A percentile compares a stretch with the other conserved stretches of the same genome.
These are phyloP conservation scores for Mythimna pallens DNA, from an alignment of 2,888 invertebrate genomes.

Conservation along the genomic window DNA sequence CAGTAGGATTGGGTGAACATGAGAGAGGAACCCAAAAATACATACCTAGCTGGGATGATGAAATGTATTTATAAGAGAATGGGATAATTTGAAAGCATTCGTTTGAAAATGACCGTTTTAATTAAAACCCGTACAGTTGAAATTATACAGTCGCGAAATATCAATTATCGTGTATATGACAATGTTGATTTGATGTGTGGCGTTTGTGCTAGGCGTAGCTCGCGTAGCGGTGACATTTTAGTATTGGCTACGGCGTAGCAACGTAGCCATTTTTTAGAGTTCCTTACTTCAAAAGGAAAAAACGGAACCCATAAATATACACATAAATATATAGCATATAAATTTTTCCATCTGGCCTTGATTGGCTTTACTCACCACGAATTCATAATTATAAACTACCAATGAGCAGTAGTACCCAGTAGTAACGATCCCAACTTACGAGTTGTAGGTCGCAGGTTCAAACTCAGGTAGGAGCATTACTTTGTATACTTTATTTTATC, in stretches of 20 bases:
- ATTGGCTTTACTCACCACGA: too few species aligned
- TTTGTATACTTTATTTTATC: too few species aligned
- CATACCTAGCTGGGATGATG: slow-evolving; percentile 8
- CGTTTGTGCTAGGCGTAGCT: slow-evolving; percentile 29
- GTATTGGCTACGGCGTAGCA: slow-evolving; percentile 31
- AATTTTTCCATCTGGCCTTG: too few species aligned
- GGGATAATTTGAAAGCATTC: slow-evolving; percentile 38
- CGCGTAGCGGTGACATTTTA: slow-evolving; percentile 8
- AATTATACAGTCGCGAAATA: slow-evolving; percentile 41
- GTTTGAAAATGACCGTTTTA: slow-evolving; percentile 30
- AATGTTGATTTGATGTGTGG: slow-evolving; percentile 19
- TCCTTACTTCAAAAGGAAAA: too few species aligned
- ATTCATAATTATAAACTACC: too few species aligned
- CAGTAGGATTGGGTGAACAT: not conserved
- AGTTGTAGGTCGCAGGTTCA: too few species aligned
- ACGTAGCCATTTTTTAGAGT: not conserved
- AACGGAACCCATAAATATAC: too few species aligned
- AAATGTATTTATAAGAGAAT: slow-evolving; percentile 42
- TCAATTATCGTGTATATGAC: slow-evolving; percentile 24
- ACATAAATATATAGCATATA: too few species aligned
- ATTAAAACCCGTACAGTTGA: slow-evolving; percentile 10
- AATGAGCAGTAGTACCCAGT: too few species aligned
- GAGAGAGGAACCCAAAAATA: slow-evolving; percentile 26
- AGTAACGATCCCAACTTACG: too few species aligned
- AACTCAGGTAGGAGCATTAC: too few species aligned